phyloP scores from a whole-genome alignment of 35 echinoderm and acorn worm species.

The Nesometra sesokonis region DNA sequence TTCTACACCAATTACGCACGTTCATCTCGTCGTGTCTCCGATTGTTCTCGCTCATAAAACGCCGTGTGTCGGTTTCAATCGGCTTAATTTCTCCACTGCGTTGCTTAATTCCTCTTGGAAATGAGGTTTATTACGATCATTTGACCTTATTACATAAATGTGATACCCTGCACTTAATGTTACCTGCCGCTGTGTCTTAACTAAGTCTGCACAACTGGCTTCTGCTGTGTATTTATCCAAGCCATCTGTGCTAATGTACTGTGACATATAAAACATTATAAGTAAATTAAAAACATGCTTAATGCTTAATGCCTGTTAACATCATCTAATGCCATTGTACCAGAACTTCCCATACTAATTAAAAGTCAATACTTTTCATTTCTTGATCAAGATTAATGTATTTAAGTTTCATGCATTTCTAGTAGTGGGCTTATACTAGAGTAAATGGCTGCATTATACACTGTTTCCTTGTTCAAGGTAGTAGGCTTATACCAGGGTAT shows the following conservation, averaged over 20 bases:
- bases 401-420: not conserved
- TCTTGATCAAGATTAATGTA: not conserved
- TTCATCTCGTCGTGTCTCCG: not conserved
- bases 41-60: not conserved
- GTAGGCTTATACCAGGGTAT: too few species aligned
- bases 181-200: not conserved
- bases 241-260: not conserved
- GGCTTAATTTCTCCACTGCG: not conserved
- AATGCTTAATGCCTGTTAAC: not conserved
- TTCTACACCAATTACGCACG: not conserved
- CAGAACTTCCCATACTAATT: not conserved
- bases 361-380: not conserved
- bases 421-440: too few species aligned
- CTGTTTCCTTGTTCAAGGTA: too few species aligned
- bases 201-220: not conserved
- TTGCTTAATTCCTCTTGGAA: not conserved
- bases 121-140: not conserved
- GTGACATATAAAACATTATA: not conserved
- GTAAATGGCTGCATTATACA: too few species aligned
- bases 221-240: not conserved
- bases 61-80: not conserved
- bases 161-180: not conserved
- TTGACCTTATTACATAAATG: slow-evolving; percentile 1
- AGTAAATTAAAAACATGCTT: not conserved
- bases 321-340: not conserved